Base-by-base conservation (phyloP, 1,140 invertebrate genomes). In the Hypsibius dujardini region DNA sequence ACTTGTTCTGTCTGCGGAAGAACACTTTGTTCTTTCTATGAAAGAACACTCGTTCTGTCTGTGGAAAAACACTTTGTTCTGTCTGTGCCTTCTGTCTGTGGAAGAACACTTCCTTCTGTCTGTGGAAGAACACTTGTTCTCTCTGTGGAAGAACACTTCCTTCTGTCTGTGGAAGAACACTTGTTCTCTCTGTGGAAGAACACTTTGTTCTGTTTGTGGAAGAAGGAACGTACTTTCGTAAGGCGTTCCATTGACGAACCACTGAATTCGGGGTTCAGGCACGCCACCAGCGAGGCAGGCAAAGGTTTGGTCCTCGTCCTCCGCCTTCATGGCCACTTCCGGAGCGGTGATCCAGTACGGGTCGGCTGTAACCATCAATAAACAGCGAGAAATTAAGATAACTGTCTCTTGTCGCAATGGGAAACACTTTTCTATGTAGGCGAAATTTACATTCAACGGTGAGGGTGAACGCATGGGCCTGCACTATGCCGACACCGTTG, bases 161-260 rank as follows among this genome's bases (percentile, higher is more conserved):
- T 28, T 28, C 28, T 28, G 28, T 28, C 28, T 28, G 28, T 28
- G 28, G 28, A 28, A 28, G 28, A 28, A 28, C 28, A 28, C 28
- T 28, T 28, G 28, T 28, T 28, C 28, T 28, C 28, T 28, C 28
- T 28, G 28, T 28, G 28, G 28, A 28, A 28, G 28, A 28, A 28
- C 28, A 28, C 28, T 28, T 28, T 28, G 28, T 28, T 28, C 28
- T 28, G 28, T 28, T 28, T 28, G 28, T 28, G 28, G 28, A 28
- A 74, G 47, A 67, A 71, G 1, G 74, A 71, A 72, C 46, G 73
- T 72, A 82, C 76, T 76, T 74, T 84, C 82, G 47, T 96, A 87
- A 0, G 90, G 88, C 76, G 87, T 87, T 50, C 95, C 94, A 82
- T 99, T 98, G 79, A 95, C 87, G 71, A 94, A 95, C 95, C 95